A percentile compares a stretch with the other conserved stretches of the same genome.
phyloP scores from a whole-genome alignment of 2,888 invertebrate genomes.

The Drosophila atroscutellata region DNA sequence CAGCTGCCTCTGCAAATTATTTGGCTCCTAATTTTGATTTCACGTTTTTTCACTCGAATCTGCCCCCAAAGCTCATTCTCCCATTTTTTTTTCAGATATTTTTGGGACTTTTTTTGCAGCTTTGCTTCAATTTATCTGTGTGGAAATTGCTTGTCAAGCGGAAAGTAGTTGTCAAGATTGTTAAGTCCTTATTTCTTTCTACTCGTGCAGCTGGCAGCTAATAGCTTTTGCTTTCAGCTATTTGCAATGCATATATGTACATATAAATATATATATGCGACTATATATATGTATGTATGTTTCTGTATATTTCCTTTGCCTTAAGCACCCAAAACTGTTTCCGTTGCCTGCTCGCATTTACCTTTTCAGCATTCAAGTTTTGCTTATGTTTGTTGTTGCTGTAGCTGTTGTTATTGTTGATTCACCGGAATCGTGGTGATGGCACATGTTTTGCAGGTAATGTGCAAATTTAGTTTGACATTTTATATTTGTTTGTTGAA shows the following conservation, averaged over 20 bases:
- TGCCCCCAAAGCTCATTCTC: constrained; percentile 20
- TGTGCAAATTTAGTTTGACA: constrained; percentile 79
- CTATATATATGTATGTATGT: not conserved
- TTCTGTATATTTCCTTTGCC: constrained; percentile 18
- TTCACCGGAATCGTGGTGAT: constrained; percentile 33
- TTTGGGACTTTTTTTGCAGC: constrained; percentile 38
- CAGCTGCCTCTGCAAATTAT: constrained; percentile 46
- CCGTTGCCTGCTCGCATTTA: constrained; percentile 35
- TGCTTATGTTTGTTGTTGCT: constrained; percentile 36
- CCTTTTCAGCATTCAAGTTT: constrained; percentile 46
- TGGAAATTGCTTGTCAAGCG: constrained; percentile 85
- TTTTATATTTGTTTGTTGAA: constrained; percentile 67
- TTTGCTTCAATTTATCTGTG: constrained; percentile 72
- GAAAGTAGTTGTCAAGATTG: constrained; percentile 85
- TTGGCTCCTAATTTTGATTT: constrained; percentile 44
- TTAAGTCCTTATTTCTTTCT: constrained; percentile 83
- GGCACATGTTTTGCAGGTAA: constrained; percentile 61
- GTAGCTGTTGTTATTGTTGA: constrained; percentile 26
- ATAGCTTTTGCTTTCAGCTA: constrained; percentile 52
- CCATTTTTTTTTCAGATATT: constrained; percentile 20
- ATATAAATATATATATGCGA: constrained; percentile 1
- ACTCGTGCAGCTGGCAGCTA: constrained; percentile 49
- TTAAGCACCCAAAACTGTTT: constrained; percentile 59
- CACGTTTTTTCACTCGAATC: constrained; percentile 12
- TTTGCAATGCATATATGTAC: constrained; percentile 10